These are phyloP conservation scores for Corydoras maculifer DNA, from an alignment of 2,113 vertebrate genomes.

Conservation along the genomic window DNA sequence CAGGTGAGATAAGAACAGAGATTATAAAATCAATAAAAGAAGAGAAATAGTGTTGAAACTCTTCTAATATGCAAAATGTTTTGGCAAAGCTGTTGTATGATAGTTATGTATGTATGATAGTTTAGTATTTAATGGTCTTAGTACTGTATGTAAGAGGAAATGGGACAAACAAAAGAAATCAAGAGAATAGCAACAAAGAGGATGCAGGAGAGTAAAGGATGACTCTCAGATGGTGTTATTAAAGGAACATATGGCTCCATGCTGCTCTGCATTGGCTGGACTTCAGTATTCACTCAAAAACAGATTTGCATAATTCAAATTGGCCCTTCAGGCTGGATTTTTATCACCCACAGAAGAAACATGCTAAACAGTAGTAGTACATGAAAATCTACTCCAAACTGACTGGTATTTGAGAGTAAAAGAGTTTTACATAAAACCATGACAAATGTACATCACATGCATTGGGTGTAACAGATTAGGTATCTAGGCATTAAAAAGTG, in stretches of 20 bases:
- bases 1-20: too few relatives aligned
- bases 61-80: background rate
- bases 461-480: too few relatives aligned
- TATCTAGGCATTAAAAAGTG: too few relatives aligned
- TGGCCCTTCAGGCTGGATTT: slow-evolving; percentile 23
- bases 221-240: background rate
- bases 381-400: too few relatives aligned
- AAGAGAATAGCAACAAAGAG: background rate
- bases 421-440: too few relatives aligned
- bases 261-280: slow-evolving; percentile 13
- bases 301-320: slow-evolving; percentile 37
- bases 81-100: background rate
- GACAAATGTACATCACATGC: too few relatives aligned
- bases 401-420: too few relatives aligned
- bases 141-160: background rate
- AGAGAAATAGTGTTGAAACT: too few relatives aligned
- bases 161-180: slow-evolving; percentile 6
- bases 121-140: background rate
- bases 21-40: too few relatives aligned
- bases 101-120: background rate
- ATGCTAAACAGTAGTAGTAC: slow-evolving; percentile 9
- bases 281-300: slow-evolving; percentile 27
- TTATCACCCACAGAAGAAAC: slow-evolving; percentile 15
- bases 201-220: background rate
- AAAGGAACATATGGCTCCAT: slow-evolving; percentile 19